phyloP scores from a whole-genome alignment of 1,140 invertebrate species.

The Drosophila santomea region DNA sequence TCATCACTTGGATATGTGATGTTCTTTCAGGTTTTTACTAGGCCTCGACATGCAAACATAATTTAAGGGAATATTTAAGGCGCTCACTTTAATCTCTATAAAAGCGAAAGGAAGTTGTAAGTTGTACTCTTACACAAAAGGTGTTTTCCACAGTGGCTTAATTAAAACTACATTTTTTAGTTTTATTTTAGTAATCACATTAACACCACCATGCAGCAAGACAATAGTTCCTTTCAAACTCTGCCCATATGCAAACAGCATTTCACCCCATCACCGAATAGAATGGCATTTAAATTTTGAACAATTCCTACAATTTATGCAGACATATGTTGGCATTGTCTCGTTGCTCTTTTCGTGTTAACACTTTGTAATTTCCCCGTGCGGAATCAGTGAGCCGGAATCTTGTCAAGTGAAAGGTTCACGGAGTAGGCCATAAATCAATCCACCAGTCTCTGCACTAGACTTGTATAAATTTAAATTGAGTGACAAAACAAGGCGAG shows the following conservation, averaged over 20 bases:
- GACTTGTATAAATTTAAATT: slow-evolving; percentile 78
- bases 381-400: slow-evolving; percentile 73
- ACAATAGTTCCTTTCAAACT: not conserved
- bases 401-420: slow-evolving; percentile 75
- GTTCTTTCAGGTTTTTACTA: slow-evolving; percentile 33
- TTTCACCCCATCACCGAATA: not conserved
- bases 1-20: slow-evolving; percentile 42
- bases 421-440: slow-evolving; percentile 72
- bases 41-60: slow-evolving; percentile 32
- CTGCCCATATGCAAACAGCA: slow-evolving; percentile 3
- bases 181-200: not conserved
- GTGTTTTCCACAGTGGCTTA: too few species aligned
- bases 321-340: slow-evolving; percentile 51
- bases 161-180: not conserved
- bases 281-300: slow-evolving; percentile 32
- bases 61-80: not conserved
- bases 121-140: too few species aligned
- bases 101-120: not conserved
- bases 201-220: not conserved
- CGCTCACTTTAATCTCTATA: not conserved
- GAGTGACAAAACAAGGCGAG: slow-evolving; percentile 65
- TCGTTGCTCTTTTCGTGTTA: slow-evolving; percentile 69
- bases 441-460: slow-evolving; percentile 33
- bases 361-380: slow-evolving; percentile 78
- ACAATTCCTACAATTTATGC: slow-evolving; percentile 26